Conservation (phyloP, 2,888 invertebrate genomes). For the Eupsilia transversa region DNA sequence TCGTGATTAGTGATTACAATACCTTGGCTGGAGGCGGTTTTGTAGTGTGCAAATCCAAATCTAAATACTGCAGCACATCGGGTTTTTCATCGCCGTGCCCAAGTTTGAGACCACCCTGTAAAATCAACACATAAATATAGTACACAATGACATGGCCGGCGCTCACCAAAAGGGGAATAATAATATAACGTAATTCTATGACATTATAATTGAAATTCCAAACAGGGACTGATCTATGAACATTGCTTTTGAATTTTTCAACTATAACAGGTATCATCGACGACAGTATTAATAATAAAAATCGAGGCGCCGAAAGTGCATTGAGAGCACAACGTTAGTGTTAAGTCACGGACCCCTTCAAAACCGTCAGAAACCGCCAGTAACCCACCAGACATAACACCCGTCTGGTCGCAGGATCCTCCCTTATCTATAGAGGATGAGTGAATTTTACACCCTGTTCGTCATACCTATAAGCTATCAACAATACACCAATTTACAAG, state of each 20-base stretch:
- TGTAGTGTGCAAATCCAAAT: constrained; percentile 94
- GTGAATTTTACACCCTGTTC: too few species aligned
- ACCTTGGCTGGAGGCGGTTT: constrained; percentile 73
- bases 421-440: too few species aligned
- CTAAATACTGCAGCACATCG: constrained; percentile 93
- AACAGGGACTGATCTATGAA: background rate
- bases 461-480: too few species aligned
- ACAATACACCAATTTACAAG: too few species aligned
- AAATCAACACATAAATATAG: background rate
- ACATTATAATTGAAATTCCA: background rate
- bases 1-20: constrained; percentile 19
- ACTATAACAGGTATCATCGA: too few species aligned
- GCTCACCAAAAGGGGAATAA: background rate
- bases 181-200: background rate
- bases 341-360: too few species aligned
- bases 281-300: too few species aligned
- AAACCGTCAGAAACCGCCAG: too few species aligned
- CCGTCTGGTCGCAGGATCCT: too few species aligned
- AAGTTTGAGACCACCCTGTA: constrained; percentile 69
- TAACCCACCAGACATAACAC: too few species aligned
- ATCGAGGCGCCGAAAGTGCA: too few species aligned
- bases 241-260: background rate
- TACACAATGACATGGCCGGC: background rate
- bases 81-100: constrained; percentile 70
- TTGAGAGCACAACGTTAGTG: too few species aligned